phyloP scores from a whole-genome alignment of 2,113 vertebrate species.

The Symphodus melops region DNA sequence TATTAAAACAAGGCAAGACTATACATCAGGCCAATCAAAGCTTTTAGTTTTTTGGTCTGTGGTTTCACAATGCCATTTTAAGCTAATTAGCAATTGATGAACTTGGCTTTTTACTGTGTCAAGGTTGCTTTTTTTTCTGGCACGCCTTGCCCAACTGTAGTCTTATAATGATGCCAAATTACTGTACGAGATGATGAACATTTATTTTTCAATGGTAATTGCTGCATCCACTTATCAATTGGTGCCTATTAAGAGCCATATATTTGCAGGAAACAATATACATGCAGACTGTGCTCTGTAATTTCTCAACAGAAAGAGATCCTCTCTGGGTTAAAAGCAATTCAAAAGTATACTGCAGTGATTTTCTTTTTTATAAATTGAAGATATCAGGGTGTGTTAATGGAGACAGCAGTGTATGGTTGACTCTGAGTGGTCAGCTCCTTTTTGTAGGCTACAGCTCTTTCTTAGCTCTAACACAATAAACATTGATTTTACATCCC shows the following conservation, averaged over 20 bases:
- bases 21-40: slow-evolving; percentile 50
- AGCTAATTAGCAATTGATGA: slow-evolving; percentile 77
- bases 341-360: slow-evolving; percentile 27
- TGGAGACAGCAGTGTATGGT: slow-evolving; percentile 19
- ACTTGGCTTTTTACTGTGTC: slow-evolving; percentile 48
- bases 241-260: slow-evolving; percentile 17
- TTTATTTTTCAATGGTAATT: background rate
- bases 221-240: slow-evolving; percentile 20
- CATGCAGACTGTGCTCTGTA: slow-evolving; percentile 14
- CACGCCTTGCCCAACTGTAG: background rate
- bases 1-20: slow-evolving; percentile 51
- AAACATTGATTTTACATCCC: slow-evolving; percentile 73
- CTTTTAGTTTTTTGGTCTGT: slow-evolving; percentile 64
- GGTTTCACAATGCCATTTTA: slow-evolving; percentile 71
- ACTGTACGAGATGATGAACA: slow-evolving; percentile 10
- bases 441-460: slow-evolving; percentile 60
- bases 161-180: slow-evolving; percentile 14
- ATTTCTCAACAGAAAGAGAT: slow-evolving; percentile 20
- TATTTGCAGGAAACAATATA: slow-evolving; percentile 27
- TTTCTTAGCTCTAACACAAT: slow-evolving; percentile 67
- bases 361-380: slow-evolving; percentile 53
- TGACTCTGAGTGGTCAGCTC: slow-evolving; percentile 51
- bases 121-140: slow-evolving; percentile 51
- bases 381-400: slow-evolving; percentile 35
- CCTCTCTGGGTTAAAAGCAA: slow-evolving; percentile 14